phyloP scores from a whole-genome alignment of 2,113 vertebrate species.

The Ctenomys sociabilis region DNA sequence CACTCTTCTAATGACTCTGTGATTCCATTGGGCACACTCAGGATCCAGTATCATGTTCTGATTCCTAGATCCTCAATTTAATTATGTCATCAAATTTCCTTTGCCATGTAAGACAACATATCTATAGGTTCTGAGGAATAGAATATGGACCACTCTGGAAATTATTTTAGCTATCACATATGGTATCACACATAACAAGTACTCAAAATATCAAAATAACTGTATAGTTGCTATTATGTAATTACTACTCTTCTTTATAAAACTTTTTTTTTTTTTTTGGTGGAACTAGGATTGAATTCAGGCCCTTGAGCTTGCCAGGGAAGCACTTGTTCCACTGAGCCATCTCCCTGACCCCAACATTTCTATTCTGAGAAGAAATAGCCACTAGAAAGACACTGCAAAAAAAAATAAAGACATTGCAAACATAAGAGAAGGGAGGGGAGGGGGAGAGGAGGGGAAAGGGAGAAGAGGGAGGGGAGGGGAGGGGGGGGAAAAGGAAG shows the following conservation, averaged over 20 bases:
- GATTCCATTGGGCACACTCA: background rate
- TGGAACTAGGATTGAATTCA: too few species aligned
- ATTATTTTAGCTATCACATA: background rate
- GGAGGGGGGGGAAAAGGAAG: too few species aligned
- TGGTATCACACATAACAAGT: background rate
- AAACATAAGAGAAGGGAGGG: background rate
- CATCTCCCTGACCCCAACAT: background rate
- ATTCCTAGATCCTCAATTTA: background rate
- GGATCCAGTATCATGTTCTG: background rate
- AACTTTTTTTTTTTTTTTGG: too few species aligned
- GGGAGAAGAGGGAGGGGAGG: background rate
- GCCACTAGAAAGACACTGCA: background rate
- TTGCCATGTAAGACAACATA: background rate
- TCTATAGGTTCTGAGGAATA: background rate
- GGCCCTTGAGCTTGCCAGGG: too few species aligned
- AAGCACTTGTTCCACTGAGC: too few species aligned
- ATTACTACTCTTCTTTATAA: background rate
- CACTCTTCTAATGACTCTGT: background rate
- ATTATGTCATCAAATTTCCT: background rate
- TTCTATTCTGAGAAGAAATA: background rate
- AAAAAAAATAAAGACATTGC: background rate
- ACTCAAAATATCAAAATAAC: background rate
- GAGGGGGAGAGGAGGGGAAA: background rate
- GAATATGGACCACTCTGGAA: background rate
- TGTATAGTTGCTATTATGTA: background rate